Conservation (phyloP, 2,797 vertebrate genomes). For the Falco cherrug region DNA sequence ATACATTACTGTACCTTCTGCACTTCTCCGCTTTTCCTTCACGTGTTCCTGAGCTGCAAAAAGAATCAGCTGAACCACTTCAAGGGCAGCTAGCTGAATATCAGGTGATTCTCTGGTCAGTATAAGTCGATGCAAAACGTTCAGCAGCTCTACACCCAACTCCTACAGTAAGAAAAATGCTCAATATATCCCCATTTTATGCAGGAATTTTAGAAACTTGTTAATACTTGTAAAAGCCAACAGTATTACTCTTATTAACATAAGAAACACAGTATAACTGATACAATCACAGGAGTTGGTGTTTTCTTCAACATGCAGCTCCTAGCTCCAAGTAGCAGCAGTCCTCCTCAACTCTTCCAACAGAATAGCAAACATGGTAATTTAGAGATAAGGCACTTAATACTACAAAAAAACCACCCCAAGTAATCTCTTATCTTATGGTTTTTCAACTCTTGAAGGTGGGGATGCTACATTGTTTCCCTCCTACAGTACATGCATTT, state of each 20-base stretch:
- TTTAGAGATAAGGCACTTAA: neutral
- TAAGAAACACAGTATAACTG: neutral
- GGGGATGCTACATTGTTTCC: neutral
- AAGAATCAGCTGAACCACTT: slow-evolving; percentile 86
- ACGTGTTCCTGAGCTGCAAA: slow-evolving; percentile 89
- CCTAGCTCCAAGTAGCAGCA: neutral
- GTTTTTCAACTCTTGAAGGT: neutral
- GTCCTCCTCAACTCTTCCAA: neutral
- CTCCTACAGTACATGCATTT: neutral
- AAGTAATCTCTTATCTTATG: neutral
- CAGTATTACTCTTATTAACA: neutral
- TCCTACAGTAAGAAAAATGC: slow-evolving; percentile 73
- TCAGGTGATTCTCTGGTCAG: slow-evolving; percentile 87
- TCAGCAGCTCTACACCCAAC: slow-evolving; percentile 89
- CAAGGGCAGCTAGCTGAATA: slow-evolving; percentile 86
- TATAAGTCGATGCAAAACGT: slow-evolving; percentile 89
- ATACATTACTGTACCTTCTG: slow-evolving; percentile 81
- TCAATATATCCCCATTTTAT: neutral
- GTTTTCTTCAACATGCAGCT: neutral
- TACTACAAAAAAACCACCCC: neutral
- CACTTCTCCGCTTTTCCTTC: slow-evolving; percentile 90
- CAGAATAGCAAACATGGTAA: neutral
- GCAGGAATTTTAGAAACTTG: neutral
- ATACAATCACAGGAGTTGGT: neutral
- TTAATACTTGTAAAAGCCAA: neutral